Conservation (phyloP, 2,888 invertebrate genomes). For the Phortica okadai region DNA sequence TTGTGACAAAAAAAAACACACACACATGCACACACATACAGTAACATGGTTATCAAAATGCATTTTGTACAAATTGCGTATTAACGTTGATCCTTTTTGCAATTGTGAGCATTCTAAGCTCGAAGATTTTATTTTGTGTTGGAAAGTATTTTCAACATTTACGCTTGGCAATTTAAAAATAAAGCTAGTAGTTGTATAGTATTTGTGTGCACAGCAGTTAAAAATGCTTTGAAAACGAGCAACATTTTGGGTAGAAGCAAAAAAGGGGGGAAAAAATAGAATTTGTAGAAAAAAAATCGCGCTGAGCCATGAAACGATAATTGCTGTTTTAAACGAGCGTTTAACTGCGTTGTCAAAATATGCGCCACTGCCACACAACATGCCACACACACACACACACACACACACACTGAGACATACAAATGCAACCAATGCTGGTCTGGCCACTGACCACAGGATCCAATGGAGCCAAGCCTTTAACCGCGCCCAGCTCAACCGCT, state of each 20-base stretch:
- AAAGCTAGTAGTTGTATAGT: not conserved
- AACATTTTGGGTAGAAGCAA: not conserved
- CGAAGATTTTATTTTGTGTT: not conserved
- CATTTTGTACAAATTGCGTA: constrained; percentile 17
- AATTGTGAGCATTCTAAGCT: not conserved
- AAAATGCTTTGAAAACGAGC: not conserved
- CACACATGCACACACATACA: not conserved
- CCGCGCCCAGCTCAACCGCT: not conserved
- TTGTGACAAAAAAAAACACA: not conserved
- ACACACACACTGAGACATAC: not conserved
- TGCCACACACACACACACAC: not conserved
- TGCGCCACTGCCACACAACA: constrained; percentile 3
- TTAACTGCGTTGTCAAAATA: constrained; percentile 30
- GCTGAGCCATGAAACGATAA: constrained; percentile 24
- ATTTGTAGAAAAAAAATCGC: not conserved
- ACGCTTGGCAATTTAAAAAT: not conserved
- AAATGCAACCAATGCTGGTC: not conserved
- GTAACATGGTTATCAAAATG: not conserved
- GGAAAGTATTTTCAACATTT: not conserved
- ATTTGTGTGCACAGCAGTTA: not conserved
- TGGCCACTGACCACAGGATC: not conserved
- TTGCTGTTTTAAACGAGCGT: constrained; percentile 30
- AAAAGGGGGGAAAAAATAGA: not conserved
- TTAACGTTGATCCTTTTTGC: constrained; percentile 12
- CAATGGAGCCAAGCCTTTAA: not conserved